A percentile compares a stretch with the other conserved stretches of the same genome.
These are phyloP conservation scores for Andrena bicolor DNA, from an alignment of 2,888 invertebrate genomes.

Conservation along the genomic window DNA sequence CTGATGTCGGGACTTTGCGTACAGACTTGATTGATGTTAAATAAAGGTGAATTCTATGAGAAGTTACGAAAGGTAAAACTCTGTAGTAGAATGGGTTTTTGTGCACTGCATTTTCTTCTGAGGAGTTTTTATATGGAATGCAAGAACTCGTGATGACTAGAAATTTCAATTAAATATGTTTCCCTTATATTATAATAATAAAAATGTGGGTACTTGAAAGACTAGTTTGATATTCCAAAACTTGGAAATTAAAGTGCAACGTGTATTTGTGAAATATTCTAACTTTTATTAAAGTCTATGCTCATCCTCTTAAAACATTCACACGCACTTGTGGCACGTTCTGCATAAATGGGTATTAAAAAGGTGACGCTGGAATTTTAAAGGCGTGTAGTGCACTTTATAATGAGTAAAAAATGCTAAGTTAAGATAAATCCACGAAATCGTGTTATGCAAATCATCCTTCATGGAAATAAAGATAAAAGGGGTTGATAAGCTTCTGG, in stretches of 20 bases:
- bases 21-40: not conserved
- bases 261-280: not conserved
- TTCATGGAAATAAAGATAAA: not conserved
- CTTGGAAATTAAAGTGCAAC: too few species aligned
- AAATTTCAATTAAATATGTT: too few species aligned
- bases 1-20: too few species aligned
- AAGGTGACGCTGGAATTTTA: not conserved
- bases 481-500: not conserved
- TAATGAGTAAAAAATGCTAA: not conserved
- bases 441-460: conserved; percentile 11
- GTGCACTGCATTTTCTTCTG: too few species aligned
- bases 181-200: too few species aligned
- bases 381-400: not conserved
- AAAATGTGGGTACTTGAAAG: too few species aligned
- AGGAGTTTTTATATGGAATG: too few species aligned
- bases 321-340: not conserved
- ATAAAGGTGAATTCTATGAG: too few species aligned
- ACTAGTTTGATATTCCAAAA: too few species aligned
- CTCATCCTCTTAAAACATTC: not conserved
- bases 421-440: conserved; percentile 12
- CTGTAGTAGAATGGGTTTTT: too few species aligned
- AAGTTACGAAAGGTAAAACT: too few species aligned
- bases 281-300: not conserved
- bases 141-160: too few species aligned
- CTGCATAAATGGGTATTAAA: conserved; percentile 15